Base-by-base conservation (phyloP, 2,888 invertebrate species). In the Cerastis leucographa region DNA sequence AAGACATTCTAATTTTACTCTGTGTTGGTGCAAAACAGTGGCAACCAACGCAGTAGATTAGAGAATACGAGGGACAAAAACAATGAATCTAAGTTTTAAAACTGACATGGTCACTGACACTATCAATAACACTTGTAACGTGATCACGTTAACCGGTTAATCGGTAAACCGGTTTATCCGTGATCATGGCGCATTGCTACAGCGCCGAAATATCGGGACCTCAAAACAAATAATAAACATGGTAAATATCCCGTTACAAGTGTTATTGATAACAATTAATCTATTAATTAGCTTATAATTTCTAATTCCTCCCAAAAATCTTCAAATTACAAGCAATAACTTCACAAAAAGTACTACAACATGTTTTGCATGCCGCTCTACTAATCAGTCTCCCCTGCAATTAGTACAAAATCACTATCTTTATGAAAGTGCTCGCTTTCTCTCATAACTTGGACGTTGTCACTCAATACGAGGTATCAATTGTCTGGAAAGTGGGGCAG, bases 401-500 rank as follows among this genome's bases (percentile, higher is more conserved):
- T 83, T 84, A 81, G 40, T 35, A 14, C 62, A 46, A 49, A 62
- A 81, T 65, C 54, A 74, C 73, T 73, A 67, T 69, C 75, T 66
- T 61, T 35, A 49, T 3, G 85, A 84, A 84, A 84, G 81, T 67
- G 19, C 1, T 54, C 80, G 86, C 83, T 87, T 85, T 87, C 86
- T 66, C 84, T 46, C 70, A 51, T 80, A 25, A 0, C 67, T 81
- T 86, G 74, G 66, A 46, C 76, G 22, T n/a, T 71, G 89, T 88
- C 89, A 88, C 81, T 80, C 81, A 84, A 90, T 86, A 88, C 85
- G 72, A 71, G 76, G 90, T 92, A 91, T 92, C 90, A 91, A 91
- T 92, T 91, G 90, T 88, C 76, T 88, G 90, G 92, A 93, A 94
- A 94, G 94, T 93, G 86, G 92, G 90, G 81, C 89, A 91, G 85